These are phyloP conservation scores for Elephas maximus DNA, from an alignment of 2,113 vertebrate genomes.

Conservation along the genomic window DNA sequence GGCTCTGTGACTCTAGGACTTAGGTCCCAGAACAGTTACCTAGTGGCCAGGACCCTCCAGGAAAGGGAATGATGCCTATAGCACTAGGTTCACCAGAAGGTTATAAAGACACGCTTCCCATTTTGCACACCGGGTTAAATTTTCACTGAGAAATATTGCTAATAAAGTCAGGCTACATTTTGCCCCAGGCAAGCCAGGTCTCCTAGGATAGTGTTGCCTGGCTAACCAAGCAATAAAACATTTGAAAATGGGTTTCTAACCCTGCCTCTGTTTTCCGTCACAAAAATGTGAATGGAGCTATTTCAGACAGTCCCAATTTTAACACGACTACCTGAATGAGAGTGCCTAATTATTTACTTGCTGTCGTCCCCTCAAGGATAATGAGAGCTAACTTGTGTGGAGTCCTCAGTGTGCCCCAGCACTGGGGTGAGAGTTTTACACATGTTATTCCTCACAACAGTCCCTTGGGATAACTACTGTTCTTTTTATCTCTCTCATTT, in stretches of 20 bases:
- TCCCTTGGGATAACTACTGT: neutral
- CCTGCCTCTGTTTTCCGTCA: neutral
- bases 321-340: neutral
- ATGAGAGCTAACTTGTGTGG: neutral
- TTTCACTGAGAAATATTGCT: constrained; percentile 28
- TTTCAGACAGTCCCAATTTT: neutral
- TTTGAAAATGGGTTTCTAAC: neutral
- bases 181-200: neutral
- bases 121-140: constrained; percentile 56
- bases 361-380: neutral
- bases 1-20: neutral
- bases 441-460: neutral
- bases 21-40: neutral
- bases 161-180: neutral
- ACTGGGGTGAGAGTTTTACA: neutral
- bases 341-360: neutral
- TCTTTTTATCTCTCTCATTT: neutral
- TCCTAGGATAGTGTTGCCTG: neutral
- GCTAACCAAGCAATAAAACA: neutral
- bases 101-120: neutral
- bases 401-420: neutral
- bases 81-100: neutral
- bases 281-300: neutral
- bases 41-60: neutral
- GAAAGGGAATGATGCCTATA: neutral